Percentiles rank a stretch among this genome's conserved stretches.
Conservation (phyloP, 2,797 vertebrate species). For the Lacerta agilis region DNA sequence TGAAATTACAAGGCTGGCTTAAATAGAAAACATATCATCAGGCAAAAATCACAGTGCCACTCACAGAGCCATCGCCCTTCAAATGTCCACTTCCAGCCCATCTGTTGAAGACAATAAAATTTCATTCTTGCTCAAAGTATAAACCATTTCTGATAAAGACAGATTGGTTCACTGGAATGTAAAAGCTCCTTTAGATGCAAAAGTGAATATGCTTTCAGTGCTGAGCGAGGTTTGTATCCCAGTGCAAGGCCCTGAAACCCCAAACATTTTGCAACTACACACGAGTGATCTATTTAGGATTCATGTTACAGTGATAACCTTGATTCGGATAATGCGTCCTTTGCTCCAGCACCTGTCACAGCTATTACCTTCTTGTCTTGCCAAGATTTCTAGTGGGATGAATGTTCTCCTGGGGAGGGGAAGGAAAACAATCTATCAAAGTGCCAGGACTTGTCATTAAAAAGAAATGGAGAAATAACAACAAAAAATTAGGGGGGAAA, state of each 20-base stretch:
- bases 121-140: conserved; percentile 42
- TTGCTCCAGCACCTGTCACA: conserved; percentile 55
- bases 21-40: conserved; percentile 56
- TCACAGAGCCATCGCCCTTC: conserved; percentile 56
- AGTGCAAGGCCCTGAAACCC: conserved; percentile 41
- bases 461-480: conserved; percentile 59
- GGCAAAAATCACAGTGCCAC: conserved; percentile 46
- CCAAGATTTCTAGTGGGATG: conserved; percentile 43
- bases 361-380: conserved; percentile 56
- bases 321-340: conserved; percentile 47
- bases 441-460: conserved; percentile 59
- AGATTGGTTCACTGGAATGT: conserved; percentile 43
- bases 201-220: conserved; percentile 33
- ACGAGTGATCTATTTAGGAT: conserved; percentile 29
- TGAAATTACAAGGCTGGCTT: conserved; percentile 38
- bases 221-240: conserved; percentile 51
- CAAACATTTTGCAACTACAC: conserved; percentile 44
- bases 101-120: conserved; percentile 63
- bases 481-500: conserved; percentile 6
- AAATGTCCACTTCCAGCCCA: conserved; percentile 66
- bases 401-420: conserved; percentile 45
- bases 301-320: conserved; percentile 59
- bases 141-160: conserved; percentile 43
- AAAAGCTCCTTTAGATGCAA: conserved; percentile 54
- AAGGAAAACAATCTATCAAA: conserved; percentile 59